Evolutionary conservation across 30 jellyfish, hydroid and myxozoan genomes (phyloP).

Genomic region (Calvadosia cruxmelitensis): DNA sequence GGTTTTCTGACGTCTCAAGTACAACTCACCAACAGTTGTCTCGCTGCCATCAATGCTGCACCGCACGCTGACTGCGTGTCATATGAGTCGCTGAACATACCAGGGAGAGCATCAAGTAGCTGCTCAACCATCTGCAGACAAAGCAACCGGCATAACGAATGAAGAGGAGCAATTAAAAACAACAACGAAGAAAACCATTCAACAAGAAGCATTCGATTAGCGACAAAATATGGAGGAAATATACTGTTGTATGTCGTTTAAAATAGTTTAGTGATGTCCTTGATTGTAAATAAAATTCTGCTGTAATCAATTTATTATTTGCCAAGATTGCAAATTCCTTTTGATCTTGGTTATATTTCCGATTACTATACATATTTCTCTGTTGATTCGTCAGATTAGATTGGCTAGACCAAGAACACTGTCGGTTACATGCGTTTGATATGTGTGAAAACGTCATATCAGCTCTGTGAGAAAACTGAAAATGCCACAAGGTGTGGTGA

Average conservation of each 20-base stretch:
- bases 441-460: no score
- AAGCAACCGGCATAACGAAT: not conserved
- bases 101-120: constrained; percentile 60
- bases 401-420: no score
- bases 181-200: not conserved
- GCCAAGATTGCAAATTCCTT: no score
- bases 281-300: no score
- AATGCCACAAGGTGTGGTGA: no score
- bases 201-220: constrained; percentile 3
- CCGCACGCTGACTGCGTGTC: constrained; percentile 86
- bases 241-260: not conserved
- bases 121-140: constrained; percentile 59
- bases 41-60: constrained; percentile 81
- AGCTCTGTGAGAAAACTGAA: no score
- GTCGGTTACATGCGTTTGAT: no score
- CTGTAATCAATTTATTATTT: no score
- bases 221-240: not conserved
- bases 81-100: constrained; percentile 39
- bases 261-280: not conserved
- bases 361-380: no score
- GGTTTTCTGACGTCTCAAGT: no score
- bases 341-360: no score
- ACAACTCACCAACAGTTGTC: constrained; percentile 46
- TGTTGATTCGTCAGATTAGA: no score
- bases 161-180: not conserved